Base-by-base conservation (phyloP, 2,797 vertebrate genomes). In the Hafferia zeledoni region DNA sequence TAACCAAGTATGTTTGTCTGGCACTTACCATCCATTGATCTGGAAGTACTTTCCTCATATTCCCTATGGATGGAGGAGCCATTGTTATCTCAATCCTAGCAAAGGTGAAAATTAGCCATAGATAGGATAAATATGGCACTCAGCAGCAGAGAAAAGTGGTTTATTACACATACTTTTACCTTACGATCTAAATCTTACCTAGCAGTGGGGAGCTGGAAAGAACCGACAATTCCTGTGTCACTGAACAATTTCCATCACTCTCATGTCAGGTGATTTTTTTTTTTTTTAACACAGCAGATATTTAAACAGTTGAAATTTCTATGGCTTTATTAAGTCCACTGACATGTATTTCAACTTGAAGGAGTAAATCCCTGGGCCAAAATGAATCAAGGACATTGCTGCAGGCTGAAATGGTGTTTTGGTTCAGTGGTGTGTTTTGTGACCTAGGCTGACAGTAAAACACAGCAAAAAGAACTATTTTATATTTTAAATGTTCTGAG, bases 1-100 rank as follows among this genome's bases (percentile, higher is more conserved):
- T 68, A 81, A 76, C 61, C 63, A 44, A 81, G 11, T 67, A 10
- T 15, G 33, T 64, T 91, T 78, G 35, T 92, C 20, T 92, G 50
- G 22, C 13, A 70, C 31, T 94, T 89, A 11, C 19, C n/a, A 49
- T 56, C n/a, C 35, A 24, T 12, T 53, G 35, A 63, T 76, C 43
- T 64, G 43, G 46, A 90, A 82, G 16, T 76, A 64, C 14, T 90
- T 94, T 61, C 20, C 39, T 75, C 50, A 52, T 8, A 17, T 83
- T 61, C 50, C 25, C 39, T 33, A 19, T 0, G 0, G 53, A 52
- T 2, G 2, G 31, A 55, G 13, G 28, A 81, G n/a, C 23, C 30
- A 8, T 61, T 87, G 8, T 90, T 77, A 70, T 41, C 64, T 57
- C 68, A 25, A 82, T 76, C 61, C 65, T 75, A 71, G 46, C 24